Conservation (phyloP, 2,113 vertebrate genomes). For the Columbina picui region DNA sequence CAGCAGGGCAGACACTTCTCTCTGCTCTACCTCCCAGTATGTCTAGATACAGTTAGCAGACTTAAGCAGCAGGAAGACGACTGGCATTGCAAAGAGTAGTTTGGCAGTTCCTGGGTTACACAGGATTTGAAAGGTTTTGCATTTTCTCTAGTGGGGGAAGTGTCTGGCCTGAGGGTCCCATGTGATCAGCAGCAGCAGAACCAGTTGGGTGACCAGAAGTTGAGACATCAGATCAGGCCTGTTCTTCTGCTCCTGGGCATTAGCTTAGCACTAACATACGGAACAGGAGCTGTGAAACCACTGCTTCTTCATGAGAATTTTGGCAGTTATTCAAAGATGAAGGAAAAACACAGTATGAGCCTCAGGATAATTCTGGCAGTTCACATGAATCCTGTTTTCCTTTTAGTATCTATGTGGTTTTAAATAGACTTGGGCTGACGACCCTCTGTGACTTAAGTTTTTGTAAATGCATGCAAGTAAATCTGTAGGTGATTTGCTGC, state of each 20-base stretch:
- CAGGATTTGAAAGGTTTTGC: neutral
- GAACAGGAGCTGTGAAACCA: neutral
- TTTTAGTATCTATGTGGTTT: neutral
- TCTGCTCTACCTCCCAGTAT: neutral
- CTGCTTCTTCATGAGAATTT: neutral
- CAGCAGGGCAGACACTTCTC: neutral
- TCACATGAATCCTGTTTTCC: neutral
- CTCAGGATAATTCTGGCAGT: neutral
- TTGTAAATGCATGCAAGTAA: neutral
- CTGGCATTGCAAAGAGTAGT: neutral
- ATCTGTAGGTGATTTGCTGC: neutral
- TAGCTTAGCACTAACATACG: neutral
- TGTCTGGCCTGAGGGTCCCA: neutral
- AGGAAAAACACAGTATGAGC: neutral
- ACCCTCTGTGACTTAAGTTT: neutral
- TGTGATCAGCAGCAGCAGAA: neutral
- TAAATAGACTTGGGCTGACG: neutral
- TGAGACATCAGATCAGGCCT: neutral
- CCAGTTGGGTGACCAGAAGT: neutral
- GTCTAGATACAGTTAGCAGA: neutral
- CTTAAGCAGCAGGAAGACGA: neutral
- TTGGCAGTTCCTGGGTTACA: neutral
- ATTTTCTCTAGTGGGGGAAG: neutral
- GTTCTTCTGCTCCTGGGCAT: neutral
- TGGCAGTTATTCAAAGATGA: conserved; percentile 3